Base-by-base conservation (phyloP, 2,888 invertebrate species). In the Aphrophora alni region DNA sequence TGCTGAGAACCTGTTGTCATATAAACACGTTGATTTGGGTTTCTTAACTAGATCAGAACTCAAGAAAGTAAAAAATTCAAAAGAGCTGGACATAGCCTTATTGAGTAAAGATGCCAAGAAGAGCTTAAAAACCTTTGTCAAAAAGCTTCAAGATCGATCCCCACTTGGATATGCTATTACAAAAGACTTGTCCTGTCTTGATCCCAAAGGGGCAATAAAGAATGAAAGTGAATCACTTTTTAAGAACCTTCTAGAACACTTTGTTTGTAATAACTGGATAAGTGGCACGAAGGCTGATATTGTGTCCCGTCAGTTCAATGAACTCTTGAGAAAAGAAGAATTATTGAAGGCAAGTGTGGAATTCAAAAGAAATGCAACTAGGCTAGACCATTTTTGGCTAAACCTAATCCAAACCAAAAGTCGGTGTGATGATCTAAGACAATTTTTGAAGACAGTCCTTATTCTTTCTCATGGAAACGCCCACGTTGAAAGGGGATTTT, bases 401-500 rank as follows among this genome's bases (percentile, higher is more conserved):
- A n/a, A n/a, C n/a, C n/a, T n/a, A n/a, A n/a, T n/a, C n/a, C n/a
- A n/a, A n/a, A n/a, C n/a, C n/a, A n/a, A n/a, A n/a, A 71, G 28
- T 28, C 27, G 28, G 71, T 71, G 26, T 71, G 28, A 71, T 27
- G 71, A 71, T 28, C 28, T 71, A 28, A 71, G 71, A 28, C n/a
- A 71, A 28, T 12, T 71, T 71, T 71, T 71, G 21, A 71, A 71
- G 28, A 71, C 28, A 28, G 27, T 71, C 27, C 71, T 71, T 27
- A 71, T 71, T 27, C 28, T 71, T 27, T 71, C 71, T 28, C 71
- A 71, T 71, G 71, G 71, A 26, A 71, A 71, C 28, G 71, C 71
- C 71, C 71, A 71, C 26, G 71, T 71, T 12, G 71, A 71, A 71
- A 8, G 71, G 28, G 71, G 71, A 28, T 71, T 71, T 71, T 71